A percentile compares a stretch with the other conserved stretches of the same genome.
phyloP scores from a whole-genome alignment of 2,888 invertebrate species.

The Tetramorium bicarinatum region DNA sequence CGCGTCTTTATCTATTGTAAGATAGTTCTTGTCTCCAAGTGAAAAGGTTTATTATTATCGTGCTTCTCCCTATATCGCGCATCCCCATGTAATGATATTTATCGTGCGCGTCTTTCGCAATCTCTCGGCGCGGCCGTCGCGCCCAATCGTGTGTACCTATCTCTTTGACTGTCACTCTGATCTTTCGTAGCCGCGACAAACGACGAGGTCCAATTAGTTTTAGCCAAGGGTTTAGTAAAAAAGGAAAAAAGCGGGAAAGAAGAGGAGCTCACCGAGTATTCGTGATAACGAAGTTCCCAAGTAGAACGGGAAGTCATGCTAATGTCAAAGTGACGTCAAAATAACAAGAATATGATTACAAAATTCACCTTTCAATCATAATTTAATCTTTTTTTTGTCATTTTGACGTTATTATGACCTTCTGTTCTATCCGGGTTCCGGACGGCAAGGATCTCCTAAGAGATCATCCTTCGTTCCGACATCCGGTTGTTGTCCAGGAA shows the following conservation, averaged over 20 bases:
- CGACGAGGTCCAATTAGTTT: constrained; percentile 68
- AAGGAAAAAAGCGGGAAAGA: background rate
- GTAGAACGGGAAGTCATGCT: no score
- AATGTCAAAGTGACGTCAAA: no score
- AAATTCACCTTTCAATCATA: no score
- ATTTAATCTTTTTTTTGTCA: no score
- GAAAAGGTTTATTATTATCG: constrained; percentile 75
- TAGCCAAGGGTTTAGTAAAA: constrained; percentile 73
- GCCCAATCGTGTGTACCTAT: background rate
- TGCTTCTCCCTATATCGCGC: constrained; percentile 73
- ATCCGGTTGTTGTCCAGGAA: background rate
- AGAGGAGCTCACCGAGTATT: constrained; percentile 53
- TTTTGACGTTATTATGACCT: no score
- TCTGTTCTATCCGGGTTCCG: constrained; percentile 19
- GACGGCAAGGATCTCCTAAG: background rate
- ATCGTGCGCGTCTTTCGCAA: constrained; percentile 62
- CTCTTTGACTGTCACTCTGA: constrained; percentile 22
- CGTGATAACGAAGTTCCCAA: constrained; percentile 52
- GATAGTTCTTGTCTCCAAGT: constrained; percentile 71
- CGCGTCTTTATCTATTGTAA: constrained; percentile 64
- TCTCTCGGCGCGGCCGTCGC: constrained; percentile 52
- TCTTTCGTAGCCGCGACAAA: constrained; percentile 42
- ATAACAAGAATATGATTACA: no score
- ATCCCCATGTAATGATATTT: constrained; percentile 70
- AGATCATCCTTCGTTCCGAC: background rate